A percentile compares a stretch with the other conserved stretches of the same genome.
Evolutionary conservation across 1,140 invertebrate species (phyloP).

Genomic region (Euglossa dilemma): DNA sequence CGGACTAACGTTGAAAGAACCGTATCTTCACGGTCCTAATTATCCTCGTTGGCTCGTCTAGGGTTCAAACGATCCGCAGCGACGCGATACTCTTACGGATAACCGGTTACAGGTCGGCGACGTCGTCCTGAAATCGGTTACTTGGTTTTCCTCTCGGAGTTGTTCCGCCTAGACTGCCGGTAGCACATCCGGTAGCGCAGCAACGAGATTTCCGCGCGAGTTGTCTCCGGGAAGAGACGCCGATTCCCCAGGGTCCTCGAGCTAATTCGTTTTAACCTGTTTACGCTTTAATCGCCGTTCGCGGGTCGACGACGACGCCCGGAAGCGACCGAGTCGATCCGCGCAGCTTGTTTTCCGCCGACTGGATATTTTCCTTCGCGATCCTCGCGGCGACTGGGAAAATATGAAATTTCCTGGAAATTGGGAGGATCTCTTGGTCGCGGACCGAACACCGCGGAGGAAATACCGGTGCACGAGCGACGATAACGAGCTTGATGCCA

Average conservation of each 20-base stretch:
- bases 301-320: neutral
- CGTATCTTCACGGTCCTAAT: too few relatives aligned
- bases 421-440: neutral
- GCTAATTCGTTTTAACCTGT: neutral
- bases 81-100: too few relatives aligned
- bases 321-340: neutral
- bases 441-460: too few relatives aligned
- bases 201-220: neutral
- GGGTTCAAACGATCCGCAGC: too few relatives aligned
- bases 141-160: too few relatives aligned
- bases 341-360: too few relatives aligned
- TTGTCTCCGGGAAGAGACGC: neutral
- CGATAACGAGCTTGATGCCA: too few relatives aligned
- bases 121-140: neutral
- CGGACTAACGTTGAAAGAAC: too few relatives aligned
- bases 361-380: neutral
- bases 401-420: slow-evolving; percentile 24
- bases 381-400: neutral
- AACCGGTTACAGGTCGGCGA: too few relatives aligned
- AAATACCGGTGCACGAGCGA: too few relatives aligned
- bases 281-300: neutral
- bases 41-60: too few relatives aligned
- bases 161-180: too few relatives aligned
- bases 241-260: neutral
- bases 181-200: neutral